Evolutionary conservation across 1,140 invertebrate genomes (phyloP).

Genomic region (Drosophila kanapiae): DNA sequence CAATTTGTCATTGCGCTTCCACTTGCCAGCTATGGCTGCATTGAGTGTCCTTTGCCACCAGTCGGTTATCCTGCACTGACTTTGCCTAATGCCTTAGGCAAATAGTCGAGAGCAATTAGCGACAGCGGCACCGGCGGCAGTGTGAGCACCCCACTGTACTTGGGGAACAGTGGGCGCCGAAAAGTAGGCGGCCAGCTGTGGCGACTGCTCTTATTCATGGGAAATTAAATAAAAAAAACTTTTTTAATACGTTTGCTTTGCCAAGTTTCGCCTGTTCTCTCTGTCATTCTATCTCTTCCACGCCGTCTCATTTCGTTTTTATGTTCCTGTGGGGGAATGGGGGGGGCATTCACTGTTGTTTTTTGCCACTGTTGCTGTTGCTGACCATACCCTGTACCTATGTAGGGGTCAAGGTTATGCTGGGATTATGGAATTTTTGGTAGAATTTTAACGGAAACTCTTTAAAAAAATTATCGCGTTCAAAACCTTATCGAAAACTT

Average conservation of each 20-base stretch:
- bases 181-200: conserved; percentile 31
- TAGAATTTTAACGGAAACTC: background rate
- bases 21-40: conserved; percentile 20
- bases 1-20: conserved; percentile 48
- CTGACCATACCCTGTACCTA: conserved; percentile 18
- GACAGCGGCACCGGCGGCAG: conserved; percentile 9
- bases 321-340: conserved; percentile 16
- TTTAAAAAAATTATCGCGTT: too few relatives aligned
- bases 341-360: conserved; percentile 7
- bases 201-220: conserved; percentile 50
- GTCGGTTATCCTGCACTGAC: conserved; percentile 7
- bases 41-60: conserved; percentile 9
- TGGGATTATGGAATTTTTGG: too few relatives aligned
- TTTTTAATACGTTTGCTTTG: conserved; percentile 79
- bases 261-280: conserved; percentile 15
- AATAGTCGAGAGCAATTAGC: conserved; percentile 74
- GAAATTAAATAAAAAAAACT: conserved; percentile 79
- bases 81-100: conserved; percentile 49
- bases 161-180: conserved; percentile 34
- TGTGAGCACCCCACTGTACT: background rate
- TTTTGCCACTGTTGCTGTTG: conserved; percentile 26
- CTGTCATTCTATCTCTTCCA: conserved; percentile 18
- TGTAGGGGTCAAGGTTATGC: conserved; percentile 2
- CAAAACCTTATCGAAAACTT: too few relatives aligned
- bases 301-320: background rate